Base-by-base conservation (phyloP, 92 coral and sea anemone genomes). In the Porites evermanni region DNA sequence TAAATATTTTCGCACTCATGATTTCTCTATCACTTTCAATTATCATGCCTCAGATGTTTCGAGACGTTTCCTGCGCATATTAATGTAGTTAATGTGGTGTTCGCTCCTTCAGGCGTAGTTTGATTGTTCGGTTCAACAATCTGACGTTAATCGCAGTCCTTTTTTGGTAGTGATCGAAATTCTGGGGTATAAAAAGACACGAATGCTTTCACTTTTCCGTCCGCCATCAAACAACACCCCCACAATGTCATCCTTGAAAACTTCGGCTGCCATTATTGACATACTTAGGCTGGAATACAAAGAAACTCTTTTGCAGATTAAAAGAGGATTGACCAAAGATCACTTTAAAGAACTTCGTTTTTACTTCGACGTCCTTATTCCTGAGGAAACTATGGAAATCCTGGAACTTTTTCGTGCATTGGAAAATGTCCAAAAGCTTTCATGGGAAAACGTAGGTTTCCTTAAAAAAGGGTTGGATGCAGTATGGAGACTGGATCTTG, bases 361-460 rank as follows among this genome's bases (percentile, higher is more conserved):
- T 7, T 79, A 23, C 74, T 79, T 24, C n/a, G 17, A 8, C 5
- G 65, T 14, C 14, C 1, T 38, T 38, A 38, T 38, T 38, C 47
- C 72, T 20, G 38, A 18, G 17, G 18, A 81, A 29, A 51, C 38
- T 10, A 44, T 53, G 2, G 67, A 6, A 8, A 70, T 54, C 70
- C 1, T 54, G 4, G 14, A 32, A 21, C 59, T 44, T 54, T 56
- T 70, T 6, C 69, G 59, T 32, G 1, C 52, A 29, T 81, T 81
- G 70, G 86, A 81, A 12, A 18, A 81, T 70, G 64, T 47, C 8
- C 74, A 67, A n/a, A 78, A 77, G 56, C 79, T 89, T 66, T 84
- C 50, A 24, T 64, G 85, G 75, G 67, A 89, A 72, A 14, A 70
- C 51, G 67, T 71, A 4, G 29, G 21, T 58, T 70, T 78, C 78